A percentile compares a stretch with the other conserved stretches of the same genome.
These are phyloP conservation scores for Muntiacus reevesi DNA, from an alignment of 2,113 vertebrate species.

Conservation along the genomic window DNA sequence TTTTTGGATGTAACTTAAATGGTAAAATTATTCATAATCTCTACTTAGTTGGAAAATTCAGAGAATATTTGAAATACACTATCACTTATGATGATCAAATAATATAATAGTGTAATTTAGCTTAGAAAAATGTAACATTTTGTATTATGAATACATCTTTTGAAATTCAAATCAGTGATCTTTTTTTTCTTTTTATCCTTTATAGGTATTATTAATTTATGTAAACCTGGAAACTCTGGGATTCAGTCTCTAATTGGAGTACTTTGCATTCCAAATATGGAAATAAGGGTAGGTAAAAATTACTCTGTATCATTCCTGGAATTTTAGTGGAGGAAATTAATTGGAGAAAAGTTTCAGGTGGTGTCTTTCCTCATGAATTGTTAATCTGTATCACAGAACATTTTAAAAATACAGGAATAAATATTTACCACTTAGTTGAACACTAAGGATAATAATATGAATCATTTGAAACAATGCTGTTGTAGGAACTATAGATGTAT, in stretches of 20 bases:
- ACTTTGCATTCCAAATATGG: conserved; percentile 99
- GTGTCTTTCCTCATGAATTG: neutral
- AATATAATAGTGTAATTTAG: neutral
- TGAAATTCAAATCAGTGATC: neutral
- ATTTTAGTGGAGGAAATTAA: neutral
- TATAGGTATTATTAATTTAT: conserved; percentile 97
- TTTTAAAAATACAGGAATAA: neutral
- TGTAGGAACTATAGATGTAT: neutral
- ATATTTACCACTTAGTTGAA: neutral
- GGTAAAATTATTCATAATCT: neutral
- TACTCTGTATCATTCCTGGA: conserved; percentile 2
- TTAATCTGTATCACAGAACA: neutral
- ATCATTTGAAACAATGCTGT: neutral
- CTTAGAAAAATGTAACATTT: neutral
- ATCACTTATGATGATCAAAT: neutral
- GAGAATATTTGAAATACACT: neutral
- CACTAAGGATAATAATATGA: neutral
- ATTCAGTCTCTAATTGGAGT: conserved; percentile 98
- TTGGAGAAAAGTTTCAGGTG: neutral
- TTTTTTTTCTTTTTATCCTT: conserved; percentile 49
- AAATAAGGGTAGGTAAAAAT: conserved; percentile 92
- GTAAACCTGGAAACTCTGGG: conserved; percentile 96
- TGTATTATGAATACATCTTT: neutral
- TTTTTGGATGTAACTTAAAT: conserved; percentile 16
- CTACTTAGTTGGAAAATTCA: neutral